Base-by-base conservation (phyloP, 2,888 invertebrate genomes). In the Venustoraphidia nigricollis region DNA sequence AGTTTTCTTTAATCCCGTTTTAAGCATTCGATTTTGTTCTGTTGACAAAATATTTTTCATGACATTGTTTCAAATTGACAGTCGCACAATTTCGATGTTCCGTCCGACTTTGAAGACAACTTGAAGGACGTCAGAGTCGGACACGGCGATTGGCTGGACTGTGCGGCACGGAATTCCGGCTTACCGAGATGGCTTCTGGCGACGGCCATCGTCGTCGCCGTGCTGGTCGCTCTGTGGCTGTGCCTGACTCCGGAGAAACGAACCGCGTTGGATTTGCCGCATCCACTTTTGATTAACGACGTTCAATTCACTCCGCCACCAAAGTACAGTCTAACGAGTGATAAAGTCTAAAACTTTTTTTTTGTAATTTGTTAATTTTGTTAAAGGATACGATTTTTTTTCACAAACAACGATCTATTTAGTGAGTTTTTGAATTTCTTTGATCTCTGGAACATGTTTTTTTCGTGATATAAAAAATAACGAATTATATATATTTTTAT, bases 211-310 rank as follows among this genome's bases (percentile, higher is more conserved):
- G 58, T 70, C 52, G 56, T 66, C 34, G 69, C 70, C 17, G 65
- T 70, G 45, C 53, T 70, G 42, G 62, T 69, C 27, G 69, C 70
- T 53, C 60, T 72, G 44, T 71, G 69, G 69, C 56, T 72, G 50
- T 71, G 70, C 57, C 62, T 71, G 46, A 56, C 60, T 1, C 59
- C 61, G 17, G 63, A 63, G 47, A 57, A 58, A 47, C 54, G 56
- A 9, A 17, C 17, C 11, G 41, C 41, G 14, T 17, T 11, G 14
- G 17, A 10, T 27, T 9, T 13, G 5, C 11, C n/a, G n/a, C 11
- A n/a, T 6, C 38, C 38, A 38, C 13, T 46, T 14, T 36, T 40
- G 34, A 36, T 11, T 9, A 46, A 46, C 48, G 40, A 45, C 48
- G 34, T 53, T 36, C 37, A 56, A 53, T 51, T 54, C 51, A 50